Base-by-base conservation (phyloP, 2,888 invertebrate species). In the Spodoptera littoralis region DNA sequence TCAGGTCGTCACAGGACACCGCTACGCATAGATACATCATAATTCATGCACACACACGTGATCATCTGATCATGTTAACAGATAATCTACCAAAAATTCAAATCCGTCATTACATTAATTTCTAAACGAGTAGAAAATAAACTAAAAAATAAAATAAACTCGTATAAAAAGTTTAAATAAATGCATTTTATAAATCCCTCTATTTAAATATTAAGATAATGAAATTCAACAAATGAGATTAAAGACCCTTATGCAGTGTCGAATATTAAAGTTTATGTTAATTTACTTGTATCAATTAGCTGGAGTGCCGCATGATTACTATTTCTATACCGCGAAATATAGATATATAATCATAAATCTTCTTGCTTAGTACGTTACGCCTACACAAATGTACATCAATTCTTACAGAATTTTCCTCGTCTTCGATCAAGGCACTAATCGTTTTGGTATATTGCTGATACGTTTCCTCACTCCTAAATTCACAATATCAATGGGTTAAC, bases 401-500 rank as follows among this genome's bases (percentile, higher is more conserved):
- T 89, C 90, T 90, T 87, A 83, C 69, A 89, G 88, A 90, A 88
- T 87, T 88, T 82, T 44, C 82, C 65, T 84, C 87, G 86, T 90
- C 92, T 84, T 88, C 61, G 68, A 59, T 88, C 90, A 94, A 94
- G 94, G 94, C 94, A 94, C 94, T 92, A 88, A 89, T 91, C 89
- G 82, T 91, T 94, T 94, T 94, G 94, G 94, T 94, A 94, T 93
- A 93, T 92, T 94, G 94, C 94, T 94, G 94, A 93, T 92, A 91
- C 91, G 87, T 86, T 90, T 93, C 93, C 93, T 90, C 92, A 93
- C 94, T 94, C 93, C 94, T 90, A 77, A 89, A 88, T 90, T 92
- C 90, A 89, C 89, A 92, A 91, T 91, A 91, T 90, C 88, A 88
- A 89, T 90, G 88, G 86, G 82, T 89, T 87, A 90, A 89, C 84